Evolutionary conservation across 2,888 invertebrate genomes (phyloP).

Genomic region (Nematopogon swammerdamellus): DNA sequence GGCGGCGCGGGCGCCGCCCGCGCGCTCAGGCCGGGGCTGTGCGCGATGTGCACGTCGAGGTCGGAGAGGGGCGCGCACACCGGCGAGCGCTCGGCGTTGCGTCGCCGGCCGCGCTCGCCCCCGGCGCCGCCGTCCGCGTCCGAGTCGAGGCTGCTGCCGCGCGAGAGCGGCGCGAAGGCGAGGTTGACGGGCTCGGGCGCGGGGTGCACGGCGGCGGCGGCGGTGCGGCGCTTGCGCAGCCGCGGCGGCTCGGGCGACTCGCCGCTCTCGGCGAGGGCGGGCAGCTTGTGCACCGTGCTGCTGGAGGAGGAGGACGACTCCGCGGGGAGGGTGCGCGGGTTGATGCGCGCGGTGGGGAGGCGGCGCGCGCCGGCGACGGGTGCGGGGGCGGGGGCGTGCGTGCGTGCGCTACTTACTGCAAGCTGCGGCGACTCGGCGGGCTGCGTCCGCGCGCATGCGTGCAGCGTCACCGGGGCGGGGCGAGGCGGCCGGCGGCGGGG

Average conservation of each 20-base stretch:
- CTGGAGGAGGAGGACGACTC: constrained; percentile 10
- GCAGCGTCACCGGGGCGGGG: neutral
- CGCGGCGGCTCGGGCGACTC: constrained; percentile 4
- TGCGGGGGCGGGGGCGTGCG: constrained; percentile 10
- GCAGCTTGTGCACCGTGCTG: neutral
- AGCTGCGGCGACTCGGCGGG: neutral
- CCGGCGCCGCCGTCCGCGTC: neutral
- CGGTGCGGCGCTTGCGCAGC: neutral
- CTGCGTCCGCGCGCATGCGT: no score
- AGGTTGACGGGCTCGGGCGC: constrained; percentile 6
- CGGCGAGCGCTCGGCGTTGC: neutral
- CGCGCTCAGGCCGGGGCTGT: constrained; percentile 8
- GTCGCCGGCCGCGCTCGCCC: neutral
- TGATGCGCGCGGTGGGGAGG: constrained; percentile 12
- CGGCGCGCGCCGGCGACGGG: constrained; percentile 9
- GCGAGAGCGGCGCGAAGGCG: neutral
- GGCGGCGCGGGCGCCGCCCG: constrained; percentile 5
- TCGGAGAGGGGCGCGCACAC: constrained; percentile 17
- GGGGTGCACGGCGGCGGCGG: constrained; percentile 3
- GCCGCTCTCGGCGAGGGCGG: constrained; percentile 6
- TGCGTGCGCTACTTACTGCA: constrained; percentile 1
- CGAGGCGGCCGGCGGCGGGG: neutral
- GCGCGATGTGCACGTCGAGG: constrained; percentile 25
- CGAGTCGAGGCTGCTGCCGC: constrained; percentile 1
- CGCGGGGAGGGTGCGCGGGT: constrained; percentile 9